Percentiles rank a stretch among this genome's conserved stretches.
Conservation (phyloP, 2,113 vertebrate genomes). For the Mastomys coucha region DNA sequence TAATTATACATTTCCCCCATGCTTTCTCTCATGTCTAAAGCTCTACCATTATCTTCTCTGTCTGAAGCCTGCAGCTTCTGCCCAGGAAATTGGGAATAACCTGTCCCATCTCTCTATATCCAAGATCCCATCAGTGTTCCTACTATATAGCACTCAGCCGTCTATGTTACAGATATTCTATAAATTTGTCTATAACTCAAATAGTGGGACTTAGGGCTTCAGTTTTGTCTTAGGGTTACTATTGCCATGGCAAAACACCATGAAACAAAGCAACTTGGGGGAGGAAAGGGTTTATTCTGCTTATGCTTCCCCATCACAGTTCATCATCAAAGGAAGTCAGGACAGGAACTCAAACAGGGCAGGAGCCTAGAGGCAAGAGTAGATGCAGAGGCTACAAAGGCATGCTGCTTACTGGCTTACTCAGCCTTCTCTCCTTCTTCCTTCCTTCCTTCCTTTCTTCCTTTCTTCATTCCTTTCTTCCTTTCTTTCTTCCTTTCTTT, state of each 20-base stretch:
- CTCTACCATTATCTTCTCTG: not conserved
- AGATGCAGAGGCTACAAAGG: not conserved
- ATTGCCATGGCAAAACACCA: not conserved
- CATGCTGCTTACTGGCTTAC: not conserved
- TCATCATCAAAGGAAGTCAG: not conserved
- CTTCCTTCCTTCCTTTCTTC: too few relatives aligned
- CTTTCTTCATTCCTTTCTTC: too few relatives aligned
- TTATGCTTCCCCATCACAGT: not conserved
- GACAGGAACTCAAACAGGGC: not conserved
- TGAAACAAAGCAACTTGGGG: not conserved
- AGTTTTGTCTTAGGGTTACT: not conserved
- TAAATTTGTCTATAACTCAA: not conserved
- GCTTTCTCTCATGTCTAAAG: not conserved
- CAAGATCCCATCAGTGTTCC: not conserved
- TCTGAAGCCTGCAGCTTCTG: not conserved
- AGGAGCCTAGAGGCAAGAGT: not conserved
- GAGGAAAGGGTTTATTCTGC: not conserved
- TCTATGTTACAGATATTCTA: not conserved
- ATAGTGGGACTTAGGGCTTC: not conserved
- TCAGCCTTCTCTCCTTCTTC: not conserved
- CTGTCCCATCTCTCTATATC: not conserved
- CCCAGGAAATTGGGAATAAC: slow-evolving; percentile 16
- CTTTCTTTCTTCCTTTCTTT: too few relatives aligned
- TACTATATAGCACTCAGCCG: not conserved
- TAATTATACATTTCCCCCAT: not conserved